Percentiles rank a stretch among this genome's conserved stretches.
These are phyloP conservation scores for Heteronetta atricapilla DNA, from an alignment of 2,113 vertebrate species.

Conservation along the genomic window DNA sequence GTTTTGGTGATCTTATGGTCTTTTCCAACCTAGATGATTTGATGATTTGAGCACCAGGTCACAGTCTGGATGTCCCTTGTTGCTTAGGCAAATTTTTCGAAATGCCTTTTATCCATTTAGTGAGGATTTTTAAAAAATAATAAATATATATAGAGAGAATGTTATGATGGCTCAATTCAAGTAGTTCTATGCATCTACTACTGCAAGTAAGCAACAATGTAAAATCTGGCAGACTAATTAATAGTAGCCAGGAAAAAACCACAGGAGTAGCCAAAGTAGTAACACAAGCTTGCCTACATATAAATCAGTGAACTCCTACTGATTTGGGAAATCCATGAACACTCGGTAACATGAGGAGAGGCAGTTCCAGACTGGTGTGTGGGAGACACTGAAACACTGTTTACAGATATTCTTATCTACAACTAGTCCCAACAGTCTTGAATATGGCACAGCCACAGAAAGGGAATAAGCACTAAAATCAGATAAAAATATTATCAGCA, in stretches of 20 bases:
- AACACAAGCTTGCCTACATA: slow-evolving; percentile 1
- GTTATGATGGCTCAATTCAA: background rate
- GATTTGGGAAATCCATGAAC: slow-evolving; percentile 40
- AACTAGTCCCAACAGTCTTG: background rate
- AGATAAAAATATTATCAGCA: background rate
- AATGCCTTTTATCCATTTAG: background rate
- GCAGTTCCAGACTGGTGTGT: slow-evolving; percentile 53
- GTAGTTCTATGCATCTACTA: background rate
- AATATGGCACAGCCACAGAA: background rate
- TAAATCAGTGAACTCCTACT: slow-evolving; percentile 53
- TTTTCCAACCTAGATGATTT: background rate
- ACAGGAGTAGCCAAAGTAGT: background rate
- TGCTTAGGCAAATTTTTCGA: background rate
- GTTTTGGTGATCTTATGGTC: background rate
- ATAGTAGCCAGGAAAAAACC: slow-evolving; percentile 23
- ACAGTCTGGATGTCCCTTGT: background rate
- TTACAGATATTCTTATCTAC: slow-evolving; percentile 40
- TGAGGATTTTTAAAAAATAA: background rate
- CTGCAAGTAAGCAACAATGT: background rate
- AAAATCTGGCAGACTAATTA: slow-evolving; percentile 41
- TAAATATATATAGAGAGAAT: background rate
- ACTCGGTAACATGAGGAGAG: background rate
- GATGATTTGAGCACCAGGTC: background rate
- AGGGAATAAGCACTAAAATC: background rate
- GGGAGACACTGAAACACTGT: slow-evolving; percentile 51